These are phyloP conservation scores for Aricia agestis DNA, from an alignment of 1,140 invertebrate genomes.

Conservation along the genomic window DNA sequence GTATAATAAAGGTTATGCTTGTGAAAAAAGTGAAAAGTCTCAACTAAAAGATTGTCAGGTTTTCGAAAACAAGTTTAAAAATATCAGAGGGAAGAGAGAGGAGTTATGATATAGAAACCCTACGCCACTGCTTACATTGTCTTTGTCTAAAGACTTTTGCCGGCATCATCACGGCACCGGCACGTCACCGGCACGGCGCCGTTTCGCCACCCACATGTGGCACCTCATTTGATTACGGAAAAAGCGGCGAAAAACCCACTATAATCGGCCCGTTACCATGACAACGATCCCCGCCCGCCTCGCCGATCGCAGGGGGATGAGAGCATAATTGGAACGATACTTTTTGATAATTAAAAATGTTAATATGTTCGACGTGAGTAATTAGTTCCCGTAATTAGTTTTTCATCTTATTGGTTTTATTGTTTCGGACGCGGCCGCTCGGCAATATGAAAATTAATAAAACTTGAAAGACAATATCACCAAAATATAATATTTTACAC, in stretches of 20 bases:
- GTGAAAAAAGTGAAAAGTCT: no score
- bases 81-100: no score
- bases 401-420: background rate
- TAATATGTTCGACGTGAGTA: conserved; percentile 6
- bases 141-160: no score
- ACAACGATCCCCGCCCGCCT: conserved; percentile 58
- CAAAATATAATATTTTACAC: no score
- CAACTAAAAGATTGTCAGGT: no score
- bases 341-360: conserved; percentile 15
- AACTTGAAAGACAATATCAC: background rate
- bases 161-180: no score
- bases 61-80: no score
- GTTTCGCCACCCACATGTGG: conserved; percentile 39
- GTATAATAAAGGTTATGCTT: no score
- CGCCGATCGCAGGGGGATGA: conserved; percentile 62
- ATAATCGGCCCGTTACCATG: conserved; percentile 65
- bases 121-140: no score
- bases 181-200: conserved; percentile 9
- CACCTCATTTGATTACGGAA: conserved; percentile 75
- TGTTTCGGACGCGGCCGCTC: background rate
- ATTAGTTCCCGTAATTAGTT: background rate
- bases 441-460: background rate
- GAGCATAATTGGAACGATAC: conserved; percentile 20
- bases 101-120: no score
- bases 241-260: conserved; percentile 74